These are phyloP conservation scores for Plusia festucae DNA, from an alignment of 2,888 invertebrate species.

Conservation along the genomic window DNA sequence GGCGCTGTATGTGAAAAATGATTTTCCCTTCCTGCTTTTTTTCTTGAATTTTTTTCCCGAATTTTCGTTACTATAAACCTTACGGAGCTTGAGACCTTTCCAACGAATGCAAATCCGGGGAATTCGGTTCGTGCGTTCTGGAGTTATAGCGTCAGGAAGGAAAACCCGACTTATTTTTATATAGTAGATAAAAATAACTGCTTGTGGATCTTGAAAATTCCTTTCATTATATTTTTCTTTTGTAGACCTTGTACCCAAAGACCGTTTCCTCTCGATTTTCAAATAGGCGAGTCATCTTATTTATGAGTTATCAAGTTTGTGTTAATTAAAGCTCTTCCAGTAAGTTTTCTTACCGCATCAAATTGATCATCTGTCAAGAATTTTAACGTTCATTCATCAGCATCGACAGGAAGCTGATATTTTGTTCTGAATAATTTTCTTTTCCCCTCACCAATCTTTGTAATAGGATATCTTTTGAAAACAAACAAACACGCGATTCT, in stretches of 20 bases:
- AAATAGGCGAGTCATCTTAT: constrained; percentile 1
- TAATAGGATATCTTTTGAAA: constrained; percentile 7
- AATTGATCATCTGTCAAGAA: constrained; percentile 4
- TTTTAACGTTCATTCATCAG: constrained; percentile 11
- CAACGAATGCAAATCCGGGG: too few species aligned
- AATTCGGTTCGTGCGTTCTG: too few species aligned
- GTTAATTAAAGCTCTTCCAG: background rate
- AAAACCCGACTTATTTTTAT: too few species aligned
- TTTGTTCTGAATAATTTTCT: constrained; percentile 4
- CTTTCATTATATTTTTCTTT: constrained; percentile 4
- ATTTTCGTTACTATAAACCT: too few species aligned
- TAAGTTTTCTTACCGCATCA: constrained; percentile 4
- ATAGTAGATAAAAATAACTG: too few species aligned
- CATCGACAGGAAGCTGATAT: background rate
- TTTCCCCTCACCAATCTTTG: background rate
- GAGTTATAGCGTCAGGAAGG: too few species aligned
- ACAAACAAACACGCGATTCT: constrained; percentile 7
- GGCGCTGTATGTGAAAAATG: too few species aligned
- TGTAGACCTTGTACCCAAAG: background rate
- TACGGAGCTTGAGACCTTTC: too few species aligned
- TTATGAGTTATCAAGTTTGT: constrained; percentile 1
- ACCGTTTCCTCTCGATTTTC: background rate
- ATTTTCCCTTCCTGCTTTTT: too few species aligned
- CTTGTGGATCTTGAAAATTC: background rate
- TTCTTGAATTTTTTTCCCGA: too few species aligned